Base-by-base conservation (phyloP, 2,888 invertebrate species). In the Amiota minor region DNA sequence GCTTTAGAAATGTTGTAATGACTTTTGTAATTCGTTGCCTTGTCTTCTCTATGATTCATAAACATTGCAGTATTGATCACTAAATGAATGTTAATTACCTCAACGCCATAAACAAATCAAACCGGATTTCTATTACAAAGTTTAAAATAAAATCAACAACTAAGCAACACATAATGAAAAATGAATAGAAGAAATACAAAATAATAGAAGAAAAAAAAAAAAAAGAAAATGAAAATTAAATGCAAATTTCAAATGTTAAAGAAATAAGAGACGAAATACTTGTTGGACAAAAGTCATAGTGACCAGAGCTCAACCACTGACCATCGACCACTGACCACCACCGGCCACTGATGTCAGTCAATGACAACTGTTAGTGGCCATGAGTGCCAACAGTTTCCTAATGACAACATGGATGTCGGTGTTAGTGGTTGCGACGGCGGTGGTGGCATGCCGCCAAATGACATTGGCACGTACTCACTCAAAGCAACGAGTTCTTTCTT, bases 301-400 rank as follows among this genome's bases (percentile, higher is more conserved):
- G 61, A 61, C 10, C 8, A 61, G 12, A 61, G 10, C 35, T 35
- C 35, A 35, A 6, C 35, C 35, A 35, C 6, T 35, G 35, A 35
- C 35, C 35, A 16, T 4, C 23, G 59, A 59, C 16, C 59, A 59
- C 2, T 65, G 65, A 49, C 49, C 67, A 67, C 67, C 14, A 53
- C 67, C 6, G 20, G 14, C 18, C 59, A 20, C 59, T 59, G 59
- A 59, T 59, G 59, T 59, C 59, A 16, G 65, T 47, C 35, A 62
- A 62, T 62, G 62, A 14, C 62, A 62, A 62, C 35, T 65, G 47
- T 47, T 49, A 47, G 20, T n/a, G 65, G 59, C 59, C 53, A 53
- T 53, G 53, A 53, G 23, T 16, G n/a, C 35, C 35, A 11, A 18
- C 18, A 16, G 18, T n/a, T 18, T 10, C 23, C 45, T 35, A 35